phyloP scores from a whole-genome alignment of 2,113 vertebrate genomes.

The Leptobrachium ailaonicum region DNA sequence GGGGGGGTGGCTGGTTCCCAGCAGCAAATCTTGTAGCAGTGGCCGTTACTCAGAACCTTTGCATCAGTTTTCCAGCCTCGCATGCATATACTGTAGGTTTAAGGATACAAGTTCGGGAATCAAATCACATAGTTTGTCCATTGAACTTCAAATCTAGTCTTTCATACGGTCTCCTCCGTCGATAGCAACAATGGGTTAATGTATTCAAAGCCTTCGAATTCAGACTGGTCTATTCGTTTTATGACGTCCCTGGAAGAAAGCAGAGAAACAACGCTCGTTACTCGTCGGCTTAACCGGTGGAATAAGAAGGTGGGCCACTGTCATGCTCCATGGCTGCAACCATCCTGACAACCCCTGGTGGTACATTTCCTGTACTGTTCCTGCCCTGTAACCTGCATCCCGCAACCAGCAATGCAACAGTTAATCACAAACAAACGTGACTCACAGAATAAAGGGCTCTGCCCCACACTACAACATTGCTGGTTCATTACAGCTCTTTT shows the following conservation, averaged over 20 bases:
- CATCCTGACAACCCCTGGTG: no score
- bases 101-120: constrained; percentile 65
- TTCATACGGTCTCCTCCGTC: constrained; percentile 93
- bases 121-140: constrained; percentile 58
- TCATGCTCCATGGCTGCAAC: no score
- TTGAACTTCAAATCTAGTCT: constrained; percentile 54
- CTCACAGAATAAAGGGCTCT: no score
- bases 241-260: constrained; percentile 81
- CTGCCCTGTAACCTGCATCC: no score
- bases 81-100: constrained; percentile 75
- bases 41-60: constrained; percentile 62
- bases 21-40: constrained; percentile 64
- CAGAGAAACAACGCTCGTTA: neutral
- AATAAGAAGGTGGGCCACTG: no score
- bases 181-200: constrained; percentile 95
- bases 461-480: no score
- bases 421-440: no score
- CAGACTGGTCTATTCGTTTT: constrained; percentile 97
- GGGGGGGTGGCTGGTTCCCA: constrained; percentile 55
- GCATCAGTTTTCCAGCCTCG: constrained; percentile 65
- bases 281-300: no score
- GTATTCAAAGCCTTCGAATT: constrained; percentile 98
- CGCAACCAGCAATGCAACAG: no score
- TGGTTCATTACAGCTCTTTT: no score
- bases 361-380: no score